Conservation (phyloP, 1,140 invertebrate species). For the Cotesia glomerata region DNA sequence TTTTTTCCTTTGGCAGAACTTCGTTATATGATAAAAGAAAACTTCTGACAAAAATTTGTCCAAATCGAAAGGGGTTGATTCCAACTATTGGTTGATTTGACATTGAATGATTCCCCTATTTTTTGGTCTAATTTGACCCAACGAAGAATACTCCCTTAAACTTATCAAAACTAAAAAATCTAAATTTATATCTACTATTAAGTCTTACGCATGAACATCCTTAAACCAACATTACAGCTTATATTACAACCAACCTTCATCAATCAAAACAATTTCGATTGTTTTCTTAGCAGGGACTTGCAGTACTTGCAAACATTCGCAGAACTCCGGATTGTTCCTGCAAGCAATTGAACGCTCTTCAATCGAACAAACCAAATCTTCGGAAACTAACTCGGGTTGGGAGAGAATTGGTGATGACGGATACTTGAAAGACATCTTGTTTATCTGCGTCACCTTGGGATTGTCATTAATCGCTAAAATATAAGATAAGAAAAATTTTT, state of each 20-base stretch:
- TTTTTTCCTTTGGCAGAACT: too few species aligned
- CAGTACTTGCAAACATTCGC: conserved; percentile 45
- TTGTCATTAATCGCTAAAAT: conserved; percentile 20
- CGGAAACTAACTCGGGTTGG: conserved; percentile 37
- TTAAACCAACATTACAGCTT: too few species aligned
- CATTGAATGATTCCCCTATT: too few species aligned
- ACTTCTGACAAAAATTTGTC: too few species aligned
- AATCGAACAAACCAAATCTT: conserved; percentile 39
- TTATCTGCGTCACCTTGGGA: conserved; percentile 40
- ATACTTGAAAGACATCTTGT: conserved; percentile 49
- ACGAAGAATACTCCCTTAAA: too few species aligned
- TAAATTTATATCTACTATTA: too few species aligned
- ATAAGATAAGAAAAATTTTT: background rate
- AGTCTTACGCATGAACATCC: too few species aligned
- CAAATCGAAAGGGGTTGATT: too few species aligned
- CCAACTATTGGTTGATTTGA: too few species aligned
- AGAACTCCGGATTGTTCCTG: conserved; percentile 39
- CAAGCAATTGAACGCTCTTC: conserved; percentile 39
- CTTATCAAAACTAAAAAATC: too few species aligned
- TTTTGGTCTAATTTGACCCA: too few species aligned
- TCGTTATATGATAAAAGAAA: too few species aligned
- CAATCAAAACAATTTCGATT: conserved; percentile 45
- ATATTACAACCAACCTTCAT: conserved; percentile 45
- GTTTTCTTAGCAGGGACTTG: conserved; percentile 32
- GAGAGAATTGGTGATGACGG: conserved; percentile 47